phyloP scores from a whole-genome alignment of 2,888 invertebrate species.

The Volucella inflata region DNA sequence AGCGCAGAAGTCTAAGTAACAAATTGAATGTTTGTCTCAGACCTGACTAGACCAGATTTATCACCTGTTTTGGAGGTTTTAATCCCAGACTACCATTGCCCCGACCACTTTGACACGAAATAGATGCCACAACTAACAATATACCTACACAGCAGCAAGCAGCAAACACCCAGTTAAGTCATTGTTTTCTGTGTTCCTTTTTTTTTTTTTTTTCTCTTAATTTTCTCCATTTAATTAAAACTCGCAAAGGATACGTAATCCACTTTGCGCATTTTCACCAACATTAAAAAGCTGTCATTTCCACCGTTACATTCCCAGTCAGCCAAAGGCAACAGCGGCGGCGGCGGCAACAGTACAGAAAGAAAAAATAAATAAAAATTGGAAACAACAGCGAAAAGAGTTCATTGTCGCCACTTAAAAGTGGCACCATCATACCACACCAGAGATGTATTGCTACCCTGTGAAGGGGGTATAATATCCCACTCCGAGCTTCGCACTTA shows the following conservation, averaged over 20 bases:
- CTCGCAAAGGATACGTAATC: slow-evolving; percentile 57
- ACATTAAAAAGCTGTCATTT: slow-evolving; percentile 63
- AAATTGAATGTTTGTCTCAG: not conserved
- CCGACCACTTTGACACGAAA: not conserved
- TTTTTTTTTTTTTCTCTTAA: not conserved
- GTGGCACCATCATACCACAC: slow-evolving; percentile 1
- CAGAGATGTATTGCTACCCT: slow-evolving; percentile 4
- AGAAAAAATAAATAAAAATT: slow-evolving; percentile 15
- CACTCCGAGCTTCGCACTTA: not conserved
- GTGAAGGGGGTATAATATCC: not conserved
- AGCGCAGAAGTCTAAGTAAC: not conserved
- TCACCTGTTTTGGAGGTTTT: slow-evolving; percentile 52
- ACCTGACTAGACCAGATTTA: slow-evolving; percentile 39
- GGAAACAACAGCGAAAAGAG: slow-evolving; percentile 32
- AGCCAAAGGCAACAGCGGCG: not conserved
- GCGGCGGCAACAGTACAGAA: too few relatives aligned
- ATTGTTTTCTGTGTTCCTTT: slow-evolving; percentile 7
- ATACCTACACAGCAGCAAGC: not conserved
- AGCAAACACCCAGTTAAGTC: not conserved
- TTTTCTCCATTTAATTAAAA: slow-evolving; percentile 66
- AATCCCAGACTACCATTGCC: slow-evolving; percentile 36
- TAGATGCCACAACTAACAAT: not conserved
- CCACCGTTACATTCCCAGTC: slow-evolving; percentile 60
- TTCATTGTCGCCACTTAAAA: slow-evolving; percentile 68
- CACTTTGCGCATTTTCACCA: slow-evolving; percentile 43